Base-by-base conservation (phyloP, 2,797 vertebrate genomes). In the Arnoldichthys spilopterus region DNA sequence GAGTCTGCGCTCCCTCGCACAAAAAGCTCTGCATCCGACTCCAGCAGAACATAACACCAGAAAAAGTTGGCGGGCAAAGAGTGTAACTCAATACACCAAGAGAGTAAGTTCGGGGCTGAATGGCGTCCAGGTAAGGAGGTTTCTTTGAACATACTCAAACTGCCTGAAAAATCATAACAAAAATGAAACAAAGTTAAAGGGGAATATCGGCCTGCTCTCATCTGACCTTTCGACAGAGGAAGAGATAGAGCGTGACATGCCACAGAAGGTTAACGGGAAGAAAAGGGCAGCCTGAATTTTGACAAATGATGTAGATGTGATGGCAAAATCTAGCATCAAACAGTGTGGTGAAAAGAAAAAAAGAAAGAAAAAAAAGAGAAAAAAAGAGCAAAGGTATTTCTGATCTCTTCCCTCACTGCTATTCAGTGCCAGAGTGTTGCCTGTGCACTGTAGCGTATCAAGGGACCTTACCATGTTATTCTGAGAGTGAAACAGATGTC, bases 141-240 rank as follows among this genome's bases (percentile, higher is more conserved):
- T 83, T 77, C 82, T 85, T 67, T 72, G 79, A 81, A 70, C 75
- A 24, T 40, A 51, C 68, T 43, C 71, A 32, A 16, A 5, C 76
- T 79, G 84, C 79, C 49, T 47, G 59, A 81, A 73, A 83, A 81
- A 80, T 83, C 79, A 77, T 82, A 83, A 61, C 84, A 86, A 85
- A 85, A 86, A 85, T 85, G 85, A 86, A 86, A 86, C 81, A 85
- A 67, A 85, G 76, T 77, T 78, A 75, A 81, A 68, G 79, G 85
- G 83, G 85, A 83, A 85, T 82, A 81, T 81, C 77, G 70, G 68
- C 64, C 78, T 68, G 62, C 64, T 85, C 82, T 82, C 68, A 45
- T 75, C 77, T 86, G 85, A 86, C 85, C 83, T 86, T 86, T 86
- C 54, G 40, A 76, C 76, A 81, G 78, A 86, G 78, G 69, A 86